A percentile compares a stretch with the other conserved stretches of the same genome.
phyloP scores from a whole-genome alignment of 2,888 invertebrate genomes.

The Noctua janthe region DNA sequence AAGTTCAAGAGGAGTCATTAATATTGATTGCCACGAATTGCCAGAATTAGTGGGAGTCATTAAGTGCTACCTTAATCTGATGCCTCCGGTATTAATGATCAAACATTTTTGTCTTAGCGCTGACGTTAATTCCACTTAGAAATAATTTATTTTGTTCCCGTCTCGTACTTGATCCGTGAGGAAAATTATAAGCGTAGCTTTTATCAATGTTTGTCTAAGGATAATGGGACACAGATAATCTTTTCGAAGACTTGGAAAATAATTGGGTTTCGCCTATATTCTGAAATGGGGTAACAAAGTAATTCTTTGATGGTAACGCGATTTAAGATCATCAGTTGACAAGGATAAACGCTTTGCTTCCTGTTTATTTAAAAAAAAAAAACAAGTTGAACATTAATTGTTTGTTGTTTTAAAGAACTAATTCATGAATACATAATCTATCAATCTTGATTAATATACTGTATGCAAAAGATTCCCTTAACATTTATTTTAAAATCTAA shows the following conservation, averaged over 20 bases:
- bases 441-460: constrained; percentile 1
- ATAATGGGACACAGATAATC: constrained; percentile 24
- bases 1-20: constrained; percentile 28
- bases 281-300: not conserved
- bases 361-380: not conserved
- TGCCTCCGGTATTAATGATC: constrained; percentile 41
- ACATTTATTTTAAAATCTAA: not conserved
- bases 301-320: not conserved
- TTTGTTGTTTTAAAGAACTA: not conserved
- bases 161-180: constrained; percentile 23
- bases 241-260: not conserved
- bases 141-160: constrained; percentile 43
- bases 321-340: not conserved
- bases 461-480: not conserved
- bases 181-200: constrained; percentile 18
- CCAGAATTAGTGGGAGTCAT: constrained; percentile 39
- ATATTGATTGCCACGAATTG: constrained; percentile 35
- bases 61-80: constrained; percentile 26
- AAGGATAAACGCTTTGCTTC: not conserved
- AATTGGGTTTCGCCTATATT: constrained; percentile 11
- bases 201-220: constrained; percentile 23
- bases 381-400: not conserved
- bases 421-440: not conserved
- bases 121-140: constrained; percentile 30
- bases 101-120: constrained; percentile 31